Evolutionary conservation across 35 echinoderm and acorn worm genomes (phyloP).

Genomic region (Eucidaris tribuloides): DNA sequence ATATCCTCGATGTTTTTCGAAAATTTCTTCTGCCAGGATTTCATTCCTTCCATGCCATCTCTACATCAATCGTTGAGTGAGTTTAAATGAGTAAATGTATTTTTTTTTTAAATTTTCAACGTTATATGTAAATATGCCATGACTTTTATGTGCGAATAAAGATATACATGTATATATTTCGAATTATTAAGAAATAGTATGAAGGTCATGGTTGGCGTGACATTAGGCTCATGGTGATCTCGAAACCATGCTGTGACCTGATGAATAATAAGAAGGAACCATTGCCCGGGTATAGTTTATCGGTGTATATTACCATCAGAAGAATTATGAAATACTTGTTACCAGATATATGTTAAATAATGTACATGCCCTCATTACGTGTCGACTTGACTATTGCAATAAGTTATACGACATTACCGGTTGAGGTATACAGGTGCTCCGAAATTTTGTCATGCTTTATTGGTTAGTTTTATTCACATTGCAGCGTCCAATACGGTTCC

Average conservation of each 20-base stretch:
- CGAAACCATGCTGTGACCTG: background rate
- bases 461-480: too few relatives aligned
- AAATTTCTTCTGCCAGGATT: background rate
- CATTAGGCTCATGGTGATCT: background rate
- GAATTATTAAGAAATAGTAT: background rate
- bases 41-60: slow-evolving; percentile 29
- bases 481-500: too few relatives aligned
- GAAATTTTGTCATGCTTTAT: too few relatives aligned
- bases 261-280: background rate
- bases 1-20: background rate
- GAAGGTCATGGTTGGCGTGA: background rate
- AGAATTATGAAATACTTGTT: too few relatives aligned
- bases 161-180: background rate
- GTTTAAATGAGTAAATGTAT: background rate
- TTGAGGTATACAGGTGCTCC: too few relatives aligned
- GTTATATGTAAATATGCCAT: too few relatives aligned
- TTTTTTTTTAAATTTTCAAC: background rate
- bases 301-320: too few relatives aligned
- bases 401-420: too few relatives aligned
- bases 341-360: too few relatives aligned
- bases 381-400: too few relatives aligned
- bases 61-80: slow-evolving; percentile 16
- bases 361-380: too few relatives aligned
- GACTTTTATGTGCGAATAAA: background rate
- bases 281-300: too few relatives aligned